Conservation (phyloP, 2,797 vertebrate species). For the Liasis olivaceus region DNA sequence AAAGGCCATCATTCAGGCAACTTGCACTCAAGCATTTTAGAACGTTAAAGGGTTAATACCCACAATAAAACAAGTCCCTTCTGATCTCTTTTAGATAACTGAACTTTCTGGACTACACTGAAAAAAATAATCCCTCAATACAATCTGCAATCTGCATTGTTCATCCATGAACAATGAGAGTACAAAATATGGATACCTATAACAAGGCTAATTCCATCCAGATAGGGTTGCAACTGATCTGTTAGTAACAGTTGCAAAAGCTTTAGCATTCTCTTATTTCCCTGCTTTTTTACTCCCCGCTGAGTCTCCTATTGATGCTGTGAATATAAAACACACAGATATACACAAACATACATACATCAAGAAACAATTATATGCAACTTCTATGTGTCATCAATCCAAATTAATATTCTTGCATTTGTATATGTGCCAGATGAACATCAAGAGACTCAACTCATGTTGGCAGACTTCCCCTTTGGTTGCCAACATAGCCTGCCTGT, state of each 20-base stretch:
- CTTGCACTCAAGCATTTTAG: neutral
- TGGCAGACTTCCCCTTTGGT: neutral
- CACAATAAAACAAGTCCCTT: neutral
- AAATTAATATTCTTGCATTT: neutral
- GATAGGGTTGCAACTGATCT: neutral
- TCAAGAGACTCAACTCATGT: neutral
- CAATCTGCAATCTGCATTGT: neutral
- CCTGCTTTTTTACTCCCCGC: neutral
- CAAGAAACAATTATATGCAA: neutral
- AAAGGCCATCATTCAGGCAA: neutral
- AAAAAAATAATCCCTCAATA: neutral
- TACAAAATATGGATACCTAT: neutral
- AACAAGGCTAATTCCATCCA: neutral
- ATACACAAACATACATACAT: neutral
- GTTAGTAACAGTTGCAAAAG: neutral
- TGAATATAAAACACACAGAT: neutral
- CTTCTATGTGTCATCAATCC: neutral
- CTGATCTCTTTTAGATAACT: neutral
- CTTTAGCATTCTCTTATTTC: neutral
- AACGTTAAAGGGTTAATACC: neutral
- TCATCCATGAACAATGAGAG: neutral
- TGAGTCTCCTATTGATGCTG: neutral
- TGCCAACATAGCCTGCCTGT: neutral
- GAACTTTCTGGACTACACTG: neutral
- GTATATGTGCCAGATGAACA: neutral